Base-by-base conservation (phyloP, 2,113 vertebrate species). In the Rattus rattus region DNA sequence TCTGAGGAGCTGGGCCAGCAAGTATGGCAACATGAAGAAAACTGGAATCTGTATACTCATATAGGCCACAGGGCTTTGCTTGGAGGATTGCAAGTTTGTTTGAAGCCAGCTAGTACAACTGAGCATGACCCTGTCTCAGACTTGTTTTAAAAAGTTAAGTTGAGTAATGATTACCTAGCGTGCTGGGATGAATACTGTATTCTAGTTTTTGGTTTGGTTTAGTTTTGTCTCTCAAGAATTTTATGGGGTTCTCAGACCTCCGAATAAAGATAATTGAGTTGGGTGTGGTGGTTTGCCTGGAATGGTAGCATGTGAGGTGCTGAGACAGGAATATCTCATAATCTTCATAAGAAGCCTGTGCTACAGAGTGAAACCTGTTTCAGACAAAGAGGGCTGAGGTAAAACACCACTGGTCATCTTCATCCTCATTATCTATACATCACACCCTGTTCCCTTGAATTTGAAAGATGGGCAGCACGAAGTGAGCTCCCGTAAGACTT, bases 181-280 rank as follows among this genome's bases (percentile, higher is more conserved):
- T 88, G 33, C 47, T 47, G 4, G 13, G 59, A 47, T 65, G 26
- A 28, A 47, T 10, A 69, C 17, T 17, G 7, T 33, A 33, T 1
- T 16, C 33, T 87, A 49, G 43, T 5, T 7, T 86, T 49, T 69
- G 16, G 26, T 87, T 52, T 69, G 30, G 26, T 52, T 69, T 52
- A 6, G n/a, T 85, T 49, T 69, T 49, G 43, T 52, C 69, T 52
- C 28, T 52, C 8, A 24, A 88, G 49, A 70, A 2, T 88, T 2
- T 49, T 61, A n/a, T 91, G 61, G 7, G 12, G 28, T 90, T 47
- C 36, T 87, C 2, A 91, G 30, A 85, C 54, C 36, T 88, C 70
- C 90, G 94, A 92, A 94, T 22, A 92, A 92, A 97, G 72, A 65
- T 91, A 39, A 12, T 93, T 52, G 49, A 30, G 8, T 69, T 39